phyloP scores from a whole-genome alignment of 2,113 vertebrate species.

The Pygoscelis antarcticus region DNA sequence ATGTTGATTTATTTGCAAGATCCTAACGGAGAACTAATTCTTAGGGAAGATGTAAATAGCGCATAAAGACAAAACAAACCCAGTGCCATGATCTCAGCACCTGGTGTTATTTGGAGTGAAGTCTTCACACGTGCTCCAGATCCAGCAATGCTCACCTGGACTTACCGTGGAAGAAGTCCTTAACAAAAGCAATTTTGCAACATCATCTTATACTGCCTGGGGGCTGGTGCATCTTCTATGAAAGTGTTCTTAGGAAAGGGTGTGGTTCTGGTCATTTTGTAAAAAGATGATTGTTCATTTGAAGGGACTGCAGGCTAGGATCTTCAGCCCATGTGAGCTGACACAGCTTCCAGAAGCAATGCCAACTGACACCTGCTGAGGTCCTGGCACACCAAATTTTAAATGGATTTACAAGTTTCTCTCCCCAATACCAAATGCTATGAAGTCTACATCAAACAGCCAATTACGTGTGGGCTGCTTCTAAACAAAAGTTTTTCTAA shows the following conservation, averaged over 20 bases:
- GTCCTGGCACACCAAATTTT: neutral
- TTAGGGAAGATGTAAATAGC: neutral
- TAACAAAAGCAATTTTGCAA: neutral
- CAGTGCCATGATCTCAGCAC: neutral
- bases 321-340: neutral
- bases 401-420: neutral
- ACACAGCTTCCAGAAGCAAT: neutral
- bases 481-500: slow-evolving; percentile 62
- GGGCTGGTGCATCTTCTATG: neutral
- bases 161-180: neutral
- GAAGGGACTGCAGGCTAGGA: neutral
- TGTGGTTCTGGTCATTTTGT: neutral
- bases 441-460: neutral
- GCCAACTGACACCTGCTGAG: slow-evolving; percentile 20
- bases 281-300: neutral
- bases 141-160: neutral
- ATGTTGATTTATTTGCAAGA: neutral
- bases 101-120: neutral
- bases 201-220: neutral
- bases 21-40: neutral
- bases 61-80: neutral
- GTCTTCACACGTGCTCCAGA: neutral
- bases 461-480: slow-evolving; percentile 13
- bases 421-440: neutral
- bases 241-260: neutral